A percentile compares a stretch with the other conserved stretches of the same genome.
These are phyloP conservation scores for Sarcophaga rosellei DNA, from an alignment of 2,888 invertebrate genomes.

Conservation along the genomic window DNA sequence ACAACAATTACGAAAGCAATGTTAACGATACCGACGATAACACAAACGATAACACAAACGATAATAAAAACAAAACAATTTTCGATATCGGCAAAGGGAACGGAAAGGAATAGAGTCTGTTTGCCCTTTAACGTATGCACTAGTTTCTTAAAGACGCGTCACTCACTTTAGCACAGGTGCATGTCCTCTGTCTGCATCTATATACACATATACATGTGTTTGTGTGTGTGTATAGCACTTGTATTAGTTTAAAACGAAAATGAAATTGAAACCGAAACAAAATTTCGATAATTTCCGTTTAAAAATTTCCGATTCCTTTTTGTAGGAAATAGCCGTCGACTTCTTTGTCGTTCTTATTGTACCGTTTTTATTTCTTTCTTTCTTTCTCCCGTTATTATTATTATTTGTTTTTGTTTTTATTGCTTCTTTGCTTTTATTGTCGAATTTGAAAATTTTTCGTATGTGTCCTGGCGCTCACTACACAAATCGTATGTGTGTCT, in stretches of 20 bases:
- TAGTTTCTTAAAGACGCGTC: conserved; percentile 65
- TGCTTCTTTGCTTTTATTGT: neutral
- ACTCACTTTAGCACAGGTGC: conserved; percentile 53
- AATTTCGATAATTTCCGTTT: conserved; percentile 78
- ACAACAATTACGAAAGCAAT: neutral
- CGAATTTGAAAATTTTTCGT: conserved; percentile 22
- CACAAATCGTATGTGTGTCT: neutral
- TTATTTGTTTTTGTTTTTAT: neutral
- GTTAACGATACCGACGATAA: neutral
- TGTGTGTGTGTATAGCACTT: neutral
- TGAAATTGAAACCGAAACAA: conserved; percentile 74
- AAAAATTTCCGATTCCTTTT: conserved; percentile 72
- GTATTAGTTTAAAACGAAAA: conserved; percentile 68
- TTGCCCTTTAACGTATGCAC: conserved; percentile 66
- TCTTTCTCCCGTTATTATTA: neutral
- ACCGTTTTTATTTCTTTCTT: conserved; percentile 20
- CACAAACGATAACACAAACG: neutral
- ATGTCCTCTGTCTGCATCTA: neutral
- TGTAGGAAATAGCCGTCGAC: conserved; percentile 64
- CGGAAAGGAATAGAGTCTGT: conserved; percentile 52
- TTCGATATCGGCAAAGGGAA: conserved; percentile 20
- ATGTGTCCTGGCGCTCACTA: conserved; percentile 50
- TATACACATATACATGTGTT: neutral
- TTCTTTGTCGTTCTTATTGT: conserved; percentile 60
- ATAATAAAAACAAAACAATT: conserved; percentile 14